A percentile compares a stretch with the other conserved stretches of the same genome.
phyloP scores from a whole-genome alignment of 37 sponge, comb jelly and placozoan genomes.

The Sycon ciliatum region DNA sequence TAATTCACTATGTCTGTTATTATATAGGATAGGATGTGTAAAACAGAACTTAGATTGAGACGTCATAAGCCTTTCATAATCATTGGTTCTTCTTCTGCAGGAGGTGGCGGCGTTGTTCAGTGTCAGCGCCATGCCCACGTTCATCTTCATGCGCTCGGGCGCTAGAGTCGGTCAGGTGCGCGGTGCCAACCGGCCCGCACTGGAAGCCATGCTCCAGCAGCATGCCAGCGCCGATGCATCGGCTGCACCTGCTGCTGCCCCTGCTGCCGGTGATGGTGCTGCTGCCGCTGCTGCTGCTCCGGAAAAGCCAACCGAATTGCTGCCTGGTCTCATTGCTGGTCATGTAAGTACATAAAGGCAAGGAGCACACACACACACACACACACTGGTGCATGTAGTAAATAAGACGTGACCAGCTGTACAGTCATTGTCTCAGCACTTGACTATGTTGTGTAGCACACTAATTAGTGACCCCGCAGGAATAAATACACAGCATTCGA shows the following conservation, averaged over 20 bases:
- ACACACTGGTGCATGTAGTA: not conserved
- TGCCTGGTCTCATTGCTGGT: not conserved
- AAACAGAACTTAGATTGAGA: no score
- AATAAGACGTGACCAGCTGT: no score
- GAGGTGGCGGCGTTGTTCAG: constrained; percentile 49
- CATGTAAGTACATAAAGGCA: not conserved
- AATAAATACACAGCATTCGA: no score
- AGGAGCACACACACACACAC: no score
- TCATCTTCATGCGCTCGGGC: constrained; percentile 49
- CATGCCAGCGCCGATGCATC: constrained; percentile 14
- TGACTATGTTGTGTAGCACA: no score
- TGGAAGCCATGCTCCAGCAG: constrained; percentile 56
- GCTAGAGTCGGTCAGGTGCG: constrained; percentile 42
- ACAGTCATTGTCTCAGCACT: no score
- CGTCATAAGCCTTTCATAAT: no score
- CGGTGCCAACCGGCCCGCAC: constrained; percentile 43
- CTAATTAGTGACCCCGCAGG: no score
- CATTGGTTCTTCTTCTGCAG: constrained; percentile 25
- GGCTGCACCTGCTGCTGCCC: not conserved
- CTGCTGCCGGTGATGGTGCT: not conserved
- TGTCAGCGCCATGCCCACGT: constrained; percentile 53
- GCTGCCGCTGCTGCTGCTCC: not conserved
- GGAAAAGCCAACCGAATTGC: no score
- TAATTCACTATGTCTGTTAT: no score
- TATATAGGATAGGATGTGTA: no score